Evolutionary conservation across 2,113 vertebrate species (phyloP), one percentile per base, ranked within the genome.

Genomic region (Tragelaphus scriptus): DNA sequence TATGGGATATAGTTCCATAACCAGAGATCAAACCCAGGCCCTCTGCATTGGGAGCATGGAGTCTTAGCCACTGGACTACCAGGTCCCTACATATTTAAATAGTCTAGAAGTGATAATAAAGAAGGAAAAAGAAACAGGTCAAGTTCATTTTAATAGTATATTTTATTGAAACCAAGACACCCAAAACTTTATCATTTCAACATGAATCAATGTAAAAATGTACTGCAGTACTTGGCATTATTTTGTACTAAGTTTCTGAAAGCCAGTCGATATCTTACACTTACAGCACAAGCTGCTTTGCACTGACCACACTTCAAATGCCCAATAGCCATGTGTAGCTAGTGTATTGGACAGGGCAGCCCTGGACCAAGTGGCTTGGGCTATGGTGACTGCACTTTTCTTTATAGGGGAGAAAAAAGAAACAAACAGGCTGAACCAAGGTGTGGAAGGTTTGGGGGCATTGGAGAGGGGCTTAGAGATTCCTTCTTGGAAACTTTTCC

Each of bases 101-200:
- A 59, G 79, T 65, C 63, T 89, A 71, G n/a, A 79, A 63, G 75
- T 55, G 56, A 88, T 7, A 17, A 30, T 91, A 6, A 61, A 80
- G 58, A 47, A 47, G 25, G 55, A 65, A 53, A 58, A 85, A 56
- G 30, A 58, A 56, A 25, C 14, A 40, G 30, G n/a, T 82, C 49
- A 91, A 93, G 93, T 91, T 88, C 80, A 92, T 90, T 81, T 95
- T 63, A 59, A 71, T 85, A 92, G 85, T 44, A 26, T 56, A 56
- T 85, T 85, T 56, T 56, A 85, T 56, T 56, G 23, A 85, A 56
- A 25, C 53, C 53, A 26, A 56, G 81, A 56, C 13, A 26, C n/a
- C 81, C 21, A 51, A 85, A 85, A 84, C n/a, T 56, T 80, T 28
- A 86, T 40, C 6, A 26, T 77, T 44, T 77, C 23, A 80, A 49